These are phyloP conservation scores for Agrotis puta DNA, from an alignment of 2,888 invertebrate species.

Conservation along the genomic window DNA sequence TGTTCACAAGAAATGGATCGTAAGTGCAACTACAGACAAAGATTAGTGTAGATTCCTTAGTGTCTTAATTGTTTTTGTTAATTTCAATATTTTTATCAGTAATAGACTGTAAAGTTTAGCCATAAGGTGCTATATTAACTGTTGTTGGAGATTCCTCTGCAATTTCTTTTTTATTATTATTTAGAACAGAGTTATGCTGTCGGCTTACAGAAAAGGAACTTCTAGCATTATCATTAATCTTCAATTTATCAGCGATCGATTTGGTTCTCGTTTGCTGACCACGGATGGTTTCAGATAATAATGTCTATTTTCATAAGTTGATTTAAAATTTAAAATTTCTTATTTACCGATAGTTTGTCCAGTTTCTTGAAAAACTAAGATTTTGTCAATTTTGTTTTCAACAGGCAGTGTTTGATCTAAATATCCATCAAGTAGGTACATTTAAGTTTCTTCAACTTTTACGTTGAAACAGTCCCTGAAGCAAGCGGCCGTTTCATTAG, in stretches of 20 bases:
- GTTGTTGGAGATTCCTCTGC: background rate
- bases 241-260: no score
- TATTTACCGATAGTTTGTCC: background rate
- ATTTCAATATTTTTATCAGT: background rate
- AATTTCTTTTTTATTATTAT: no score
- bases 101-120: background rate
- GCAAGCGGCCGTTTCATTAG: conserved; percentile 14
- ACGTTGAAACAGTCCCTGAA: conserved; percentile 16
- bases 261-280: no score
- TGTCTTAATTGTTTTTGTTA: background rate
- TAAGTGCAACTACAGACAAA: conserved; percentile 47
- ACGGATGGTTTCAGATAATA: no score
- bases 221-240: no score
- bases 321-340: background rate
- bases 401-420: background rate
- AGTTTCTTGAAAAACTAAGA: no score
- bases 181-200: no score
- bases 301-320: no score
- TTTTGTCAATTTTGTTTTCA: background rate
- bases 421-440: background rate
- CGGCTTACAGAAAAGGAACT: no score
- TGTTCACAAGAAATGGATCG: conserved; percentile 54
- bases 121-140: background rate
- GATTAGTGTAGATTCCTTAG: conserved; percentile 37
- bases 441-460: background rate